phyloP scores from a whole-genome alignment of 23 tunicate species.

The Botrylloides violaceus region DNA sequence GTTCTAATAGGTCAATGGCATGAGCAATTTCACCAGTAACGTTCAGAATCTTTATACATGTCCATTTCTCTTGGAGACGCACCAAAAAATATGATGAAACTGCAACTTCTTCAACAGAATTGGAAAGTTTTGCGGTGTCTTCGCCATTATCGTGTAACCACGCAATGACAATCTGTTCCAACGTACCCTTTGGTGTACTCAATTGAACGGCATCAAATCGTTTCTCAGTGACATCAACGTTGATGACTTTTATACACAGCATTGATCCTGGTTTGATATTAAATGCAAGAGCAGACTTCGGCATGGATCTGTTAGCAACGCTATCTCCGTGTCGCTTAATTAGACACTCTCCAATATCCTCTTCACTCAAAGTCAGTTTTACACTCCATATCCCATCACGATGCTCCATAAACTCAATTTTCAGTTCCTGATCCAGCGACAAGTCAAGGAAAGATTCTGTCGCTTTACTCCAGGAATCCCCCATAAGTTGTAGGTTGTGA shows the following conservation, averaged over 20 bases:
- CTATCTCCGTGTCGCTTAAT: background rate
- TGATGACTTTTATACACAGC: background rate
- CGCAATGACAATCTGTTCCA: background rate
- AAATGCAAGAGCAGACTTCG: background rate
- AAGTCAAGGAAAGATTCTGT: constrained; percentile 6
- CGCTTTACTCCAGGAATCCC: background rate
- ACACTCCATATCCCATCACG: background rate
- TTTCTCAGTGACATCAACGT: background rate
- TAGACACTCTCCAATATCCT: background rate
- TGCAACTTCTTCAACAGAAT: background rate
- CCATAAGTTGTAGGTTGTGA: background rate
- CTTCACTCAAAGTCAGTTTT: background rate
- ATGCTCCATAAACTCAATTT: background rate
- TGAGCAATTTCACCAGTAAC: background rate
- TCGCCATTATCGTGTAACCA: background rate
- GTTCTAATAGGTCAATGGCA: background rate
- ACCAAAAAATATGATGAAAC: background rate
- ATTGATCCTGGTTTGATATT: background rate
- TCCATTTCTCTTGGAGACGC: background rate
- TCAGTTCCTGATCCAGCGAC: constrained; percentile 13
- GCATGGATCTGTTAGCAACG: background rate
- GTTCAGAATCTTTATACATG: background rate
- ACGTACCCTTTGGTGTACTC: background rate
- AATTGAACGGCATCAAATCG: background rate
- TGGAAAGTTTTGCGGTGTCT: background rate